Conservation (phyloP, 2,888 invertebrate species). For the Drosophila falleni region DNA sequence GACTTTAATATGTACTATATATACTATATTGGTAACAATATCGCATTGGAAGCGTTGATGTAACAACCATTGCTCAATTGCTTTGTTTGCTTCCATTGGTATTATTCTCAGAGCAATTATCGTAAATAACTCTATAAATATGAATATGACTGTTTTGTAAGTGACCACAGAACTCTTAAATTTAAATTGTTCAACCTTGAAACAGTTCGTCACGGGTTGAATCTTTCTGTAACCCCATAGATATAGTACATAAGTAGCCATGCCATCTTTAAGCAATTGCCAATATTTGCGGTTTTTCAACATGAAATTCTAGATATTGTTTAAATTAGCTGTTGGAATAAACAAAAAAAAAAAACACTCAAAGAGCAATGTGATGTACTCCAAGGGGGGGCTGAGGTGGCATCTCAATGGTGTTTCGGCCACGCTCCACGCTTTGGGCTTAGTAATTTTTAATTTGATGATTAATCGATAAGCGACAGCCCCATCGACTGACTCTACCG, state of each 20-base stretch:
- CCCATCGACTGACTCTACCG: conserved; percentile 42
- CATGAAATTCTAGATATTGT: conserved; percentile 64
- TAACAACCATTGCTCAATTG: conserved; percentile 60
- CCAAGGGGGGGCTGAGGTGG: not conserved
- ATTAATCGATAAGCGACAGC: conserved; percentile 81
- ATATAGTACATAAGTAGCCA: not conserved
- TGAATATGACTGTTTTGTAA: conserved; percentile 15
- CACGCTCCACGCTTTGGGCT: conserved; percentile 74
- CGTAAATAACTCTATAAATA: conserved; percentile 51
- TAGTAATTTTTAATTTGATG: conserved; percentile 79
- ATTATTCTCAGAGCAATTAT: conserved; percentile 53
- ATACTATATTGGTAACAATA: conserved; percentile 3
- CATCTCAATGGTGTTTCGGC: conserved; percentile 56
- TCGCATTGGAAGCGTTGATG: conserved; percentile 36
- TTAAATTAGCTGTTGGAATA: conserved; percentile 60
- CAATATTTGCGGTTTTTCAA: conserved; percentile 50
- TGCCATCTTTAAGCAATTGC: conserved; percentile 42
- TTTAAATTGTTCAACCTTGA: conserved; percentile 14
- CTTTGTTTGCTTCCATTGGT: conserved; percentile 48
- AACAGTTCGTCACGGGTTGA: conserved; percentile 3
- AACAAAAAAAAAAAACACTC: conserved; percentile 24
- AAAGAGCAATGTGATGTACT: conserved; percentile 31
- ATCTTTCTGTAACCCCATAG: not conserved
- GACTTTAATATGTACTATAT: conserved; percentile 49
- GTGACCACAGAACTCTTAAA: not conserved